Evolutionary conservation across 2,888 invertebrate genomes (phyloP).

Genomic region (Gandaritis pyraliata): DNA sequence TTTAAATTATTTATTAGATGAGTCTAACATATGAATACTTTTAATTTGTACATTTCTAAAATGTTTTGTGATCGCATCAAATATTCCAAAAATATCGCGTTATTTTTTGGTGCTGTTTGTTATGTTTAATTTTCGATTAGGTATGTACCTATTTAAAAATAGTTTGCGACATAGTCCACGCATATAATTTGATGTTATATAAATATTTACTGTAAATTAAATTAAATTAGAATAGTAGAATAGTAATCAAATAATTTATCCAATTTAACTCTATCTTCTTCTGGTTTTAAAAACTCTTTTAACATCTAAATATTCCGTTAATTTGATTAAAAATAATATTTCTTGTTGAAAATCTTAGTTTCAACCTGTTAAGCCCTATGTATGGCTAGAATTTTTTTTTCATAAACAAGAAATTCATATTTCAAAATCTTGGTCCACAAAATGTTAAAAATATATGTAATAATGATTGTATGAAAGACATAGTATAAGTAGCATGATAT

Average conservation of each 20-base stretch:
- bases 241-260: neutral
- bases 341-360: neutral
- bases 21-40: constrained; percentile 3
- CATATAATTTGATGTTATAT: neutral
- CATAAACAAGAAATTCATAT: neutral
- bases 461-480: constrained; percentile 42
- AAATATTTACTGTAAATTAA: constrained; percentile 8
- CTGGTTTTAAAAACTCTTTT: too few relatives aligned
- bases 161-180: constrained; percentile 11
- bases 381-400: neutral
- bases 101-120: constrained; percentile 55
- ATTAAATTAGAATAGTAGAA: neutral
- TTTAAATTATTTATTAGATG: constrained; percentile 9
- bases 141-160: constrained; percentile 1
- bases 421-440: neutral
- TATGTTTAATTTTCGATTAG: constrained; percentile 33
- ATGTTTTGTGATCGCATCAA: constrained; percentile 30
- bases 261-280: too few relatives aligned
- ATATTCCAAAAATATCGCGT: constrained; percentile 48
- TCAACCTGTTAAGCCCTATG: neutral
- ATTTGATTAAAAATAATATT: too few relatives aligned
- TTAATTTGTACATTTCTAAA: constrained; percentile 21
- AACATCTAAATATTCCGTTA: neutral
- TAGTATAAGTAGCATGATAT: constrained; percentile 40
- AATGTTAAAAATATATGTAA: constrained; percentile 20